A percentile compares a stretch with the other conserved stretches of the same genome.
Conservation (phyloP, 2,797 vertebrate genomes). For the Myiotriccus ornatus region DNA sequence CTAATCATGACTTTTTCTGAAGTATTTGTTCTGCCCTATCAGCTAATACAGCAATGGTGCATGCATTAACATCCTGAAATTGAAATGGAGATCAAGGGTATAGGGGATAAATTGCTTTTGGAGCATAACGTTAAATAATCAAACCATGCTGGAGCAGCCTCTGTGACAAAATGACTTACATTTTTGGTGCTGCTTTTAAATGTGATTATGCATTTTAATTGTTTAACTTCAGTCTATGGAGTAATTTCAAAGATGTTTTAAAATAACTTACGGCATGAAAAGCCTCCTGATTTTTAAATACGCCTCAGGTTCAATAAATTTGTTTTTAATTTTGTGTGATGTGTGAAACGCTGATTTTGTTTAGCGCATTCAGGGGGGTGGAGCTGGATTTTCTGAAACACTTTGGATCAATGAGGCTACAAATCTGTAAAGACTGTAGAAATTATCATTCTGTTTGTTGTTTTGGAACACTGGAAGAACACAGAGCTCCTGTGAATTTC, state of each 20-base stretch:
- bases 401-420: not conserved
- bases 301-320: not conserved
- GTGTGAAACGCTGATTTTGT: not conserved
- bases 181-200: constrained; percentile 35
- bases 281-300: constrained; percentile 6
- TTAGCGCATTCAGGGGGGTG: not conserved
- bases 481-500: not conserved
- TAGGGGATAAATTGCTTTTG: constrained; percentile 69
- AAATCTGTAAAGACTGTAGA: not conserved
- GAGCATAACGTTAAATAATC: constrained; percentile 60
- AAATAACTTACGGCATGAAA: not conserved
- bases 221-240: not conserved
- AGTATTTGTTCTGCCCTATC: constrained; percentile 64
- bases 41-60: constrained; percentile 35
- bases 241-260: constrained; percentile 24
- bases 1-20: constrained; percentile 70
- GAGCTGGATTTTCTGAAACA: not conserved
- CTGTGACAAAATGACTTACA: constrained; percentile 55
- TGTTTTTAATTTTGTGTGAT: not conserved
- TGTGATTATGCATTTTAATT: constrained; percentile 59
- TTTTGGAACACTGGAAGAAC: not conserved
- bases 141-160: constrained; percentile 24
- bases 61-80: constrained; percentile 40
- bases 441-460: not conserved
- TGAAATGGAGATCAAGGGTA: constrained; percentile 64